Evolutionary conservation across 2,113 vertebrate genomes (phyloP), one percentile per base, ranked within the genome.

Genomic region (Phyllostomus discolor): DNA sequence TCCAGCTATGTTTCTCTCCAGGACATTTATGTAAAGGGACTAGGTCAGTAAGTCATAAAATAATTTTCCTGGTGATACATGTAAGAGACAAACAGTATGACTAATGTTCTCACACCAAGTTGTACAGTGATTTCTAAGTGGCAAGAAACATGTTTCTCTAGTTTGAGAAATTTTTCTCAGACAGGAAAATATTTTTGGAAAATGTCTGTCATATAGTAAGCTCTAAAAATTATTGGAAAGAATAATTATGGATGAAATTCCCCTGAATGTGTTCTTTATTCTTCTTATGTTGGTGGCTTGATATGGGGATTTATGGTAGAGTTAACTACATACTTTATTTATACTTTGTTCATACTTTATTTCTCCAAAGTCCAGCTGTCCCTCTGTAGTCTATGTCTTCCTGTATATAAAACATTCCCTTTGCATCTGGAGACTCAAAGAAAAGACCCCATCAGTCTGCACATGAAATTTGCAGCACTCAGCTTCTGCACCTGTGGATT

Each of bases 401-500:
- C 97, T 96, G 94, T 95, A 95, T 90, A 88, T 97, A 97, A 97
- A 97, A 94, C 94, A 95, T 82, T 89, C 80, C 54, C 52, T 17
- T 28, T 90, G 87, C 96, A 96, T 97, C 97, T 97, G 95, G 96
- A 97, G 91, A 90, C 83, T 89, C 26, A 62, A 67, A 96, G 87
- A 93, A 92, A 94, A 52, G 70, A 59, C 59, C 57, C 70, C 12
- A 14, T 70, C 90, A 82, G 90, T 72, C 91, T 97, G 91, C 82
- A 94, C 93, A 75, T 85, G 93, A 85, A 93, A 93, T 97, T 91
- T 94, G 89, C 76, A 95, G 87, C 19, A 10, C 73, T 96, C 43
- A 8, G 26, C 78, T 80, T 93, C 95, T 95, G 95, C 97, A 98
- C 97, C 97, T 98, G 97, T 95, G 95, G 66, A n/a, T 43, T 91